A percentile compares a stretch with the other conserved stretches of the same genome.
Conservation (phyloP, 1,140 invertebrate genomes). For the Vanessa tameamea region DNA sequence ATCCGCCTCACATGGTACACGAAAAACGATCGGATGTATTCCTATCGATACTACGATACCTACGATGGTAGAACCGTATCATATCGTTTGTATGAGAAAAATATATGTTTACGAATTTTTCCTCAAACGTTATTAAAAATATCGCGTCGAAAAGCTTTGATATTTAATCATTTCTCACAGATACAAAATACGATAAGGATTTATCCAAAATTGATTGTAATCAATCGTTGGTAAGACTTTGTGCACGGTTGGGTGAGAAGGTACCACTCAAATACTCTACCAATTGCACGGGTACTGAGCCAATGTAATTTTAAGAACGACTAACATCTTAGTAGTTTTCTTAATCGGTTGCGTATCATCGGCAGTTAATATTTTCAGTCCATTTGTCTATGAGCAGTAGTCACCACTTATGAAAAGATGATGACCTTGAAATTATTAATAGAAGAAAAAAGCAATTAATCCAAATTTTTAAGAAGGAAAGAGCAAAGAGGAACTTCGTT, state of each 20-base stretch:
- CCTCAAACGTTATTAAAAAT: background rate
- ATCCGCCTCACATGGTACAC: conserved; percentile 62
- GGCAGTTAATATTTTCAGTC: too few relatives aligned
- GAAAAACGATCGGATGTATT: conserved; percentile 58
- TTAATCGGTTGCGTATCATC: too few relatives aligned
- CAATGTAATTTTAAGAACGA: too few relatives aligned
- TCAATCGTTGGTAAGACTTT: too few relatives aligned
- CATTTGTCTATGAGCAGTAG: too few relatives aligned
- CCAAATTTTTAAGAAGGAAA: background rate
- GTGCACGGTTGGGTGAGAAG: too few relatives aligned
- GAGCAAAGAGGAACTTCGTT: background rate
- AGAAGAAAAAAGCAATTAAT: background rate
- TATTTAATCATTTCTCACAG: background rate
- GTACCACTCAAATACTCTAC: too few relatives aligned
- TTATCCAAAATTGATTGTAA: too few relatives aligned
- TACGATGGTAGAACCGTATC: conserved; percentile 15
- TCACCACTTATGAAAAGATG: too few relatives aligned
- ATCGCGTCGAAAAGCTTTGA: background rate
- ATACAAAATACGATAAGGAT: too few relatives aligned
- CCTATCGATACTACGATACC: conserved; percentile 31
- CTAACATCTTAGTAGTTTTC: too few relatives aligned
- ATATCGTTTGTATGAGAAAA: background rate
- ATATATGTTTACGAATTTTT: conserved; percentile 23
- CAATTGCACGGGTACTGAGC: too few relatives aligned
- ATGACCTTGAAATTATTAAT: background rate